Base-by-base conservation (phyloP, 2,888 invertebrate genomes). In the Zhuqinia jingwanae region DNA sequence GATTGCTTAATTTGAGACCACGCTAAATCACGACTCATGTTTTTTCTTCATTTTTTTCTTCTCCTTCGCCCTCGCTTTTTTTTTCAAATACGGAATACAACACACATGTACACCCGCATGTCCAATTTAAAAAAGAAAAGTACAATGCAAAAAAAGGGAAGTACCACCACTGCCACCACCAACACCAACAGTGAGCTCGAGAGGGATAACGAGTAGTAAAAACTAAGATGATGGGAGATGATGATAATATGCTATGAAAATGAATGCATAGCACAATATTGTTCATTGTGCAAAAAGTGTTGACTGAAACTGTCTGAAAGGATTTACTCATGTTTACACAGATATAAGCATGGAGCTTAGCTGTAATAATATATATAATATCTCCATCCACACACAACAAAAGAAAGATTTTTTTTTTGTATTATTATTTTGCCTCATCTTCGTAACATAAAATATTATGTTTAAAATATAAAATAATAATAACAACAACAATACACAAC, bases 1-100 rank as follows among this genome's bases (percentile, higher is more conserved):
- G 75, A 79, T 79, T 85, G 47, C 60, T 85, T 36, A 79, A 60
- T 73, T 79, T 85, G 79, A 79, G 73, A 85, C 79, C 50, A 79
- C 79, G 79, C 75, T 85, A 79, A 85, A 85, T 75, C 85, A 85
- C 75, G 85, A 79, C 42, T 70, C 11, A 1, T 8, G 22, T 3
- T 36, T 36, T 36, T 36, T 8, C 8, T 36, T 36, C 8, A n/a
- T n/a, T n/a, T 8, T 42, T 3, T 36, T 36, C 8, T 36, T 8
- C 8, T 36, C 8, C 8, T 60, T 85, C 85, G 68, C 84, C 77
- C 65, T 84, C 84, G 77, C 70, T 47, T 27, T 70, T 70, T 70
- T 45, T 10, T 10, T 60, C 17, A 76, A 56, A 20, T 30, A 20
- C 60, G 47, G 20, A 60, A 58, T 13, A 65, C 36, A 36, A 3